These are phyloP conservation scores for Coptodon bakossiorum DNA, from an alignment of 2,113 vertebrate species.

Conservation along the genomic window DNA sequence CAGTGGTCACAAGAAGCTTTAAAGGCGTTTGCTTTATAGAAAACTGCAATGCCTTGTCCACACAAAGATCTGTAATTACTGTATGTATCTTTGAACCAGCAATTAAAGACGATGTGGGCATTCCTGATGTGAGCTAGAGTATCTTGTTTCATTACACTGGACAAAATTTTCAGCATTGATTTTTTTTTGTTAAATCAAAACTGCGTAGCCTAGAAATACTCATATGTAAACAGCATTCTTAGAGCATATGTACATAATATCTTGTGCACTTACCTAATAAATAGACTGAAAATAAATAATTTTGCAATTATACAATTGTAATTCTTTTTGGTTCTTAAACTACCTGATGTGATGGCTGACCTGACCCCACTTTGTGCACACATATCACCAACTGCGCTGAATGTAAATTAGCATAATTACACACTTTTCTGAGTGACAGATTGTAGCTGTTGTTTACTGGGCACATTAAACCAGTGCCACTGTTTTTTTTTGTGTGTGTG, in stretches of 20 bases:
- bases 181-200: not conserved
- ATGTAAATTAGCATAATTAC: not conserved
- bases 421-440: not conserved
- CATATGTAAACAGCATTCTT: not conserved
- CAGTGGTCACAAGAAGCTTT: not conserved
- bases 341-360: not conserved
- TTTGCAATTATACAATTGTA: not conserved
- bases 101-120: not conserved
- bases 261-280: not conserved
- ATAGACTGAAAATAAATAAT: not conserved
- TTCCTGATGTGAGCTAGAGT: not conserved
- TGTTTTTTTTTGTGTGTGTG: not conserved
- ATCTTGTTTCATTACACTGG: not conserved
- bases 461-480: not conserved
- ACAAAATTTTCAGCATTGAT: not conserved
- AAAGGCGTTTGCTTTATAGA: not conserved
- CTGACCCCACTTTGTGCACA: not conserved
- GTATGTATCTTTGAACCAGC: not conserved
- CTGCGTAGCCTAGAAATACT: not conserved
- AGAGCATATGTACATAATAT: not conserved
- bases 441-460: not conserved
- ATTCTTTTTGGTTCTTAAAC: not conserved
- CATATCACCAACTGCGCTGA: not conserved
- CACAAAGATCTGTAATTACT: not conserved
- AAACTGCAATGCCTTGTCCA: not conserved